phyloP scores from a whole-genome alignment of 2,888 invertebrate genomes.

The Alsophila aescularia region DNA sequence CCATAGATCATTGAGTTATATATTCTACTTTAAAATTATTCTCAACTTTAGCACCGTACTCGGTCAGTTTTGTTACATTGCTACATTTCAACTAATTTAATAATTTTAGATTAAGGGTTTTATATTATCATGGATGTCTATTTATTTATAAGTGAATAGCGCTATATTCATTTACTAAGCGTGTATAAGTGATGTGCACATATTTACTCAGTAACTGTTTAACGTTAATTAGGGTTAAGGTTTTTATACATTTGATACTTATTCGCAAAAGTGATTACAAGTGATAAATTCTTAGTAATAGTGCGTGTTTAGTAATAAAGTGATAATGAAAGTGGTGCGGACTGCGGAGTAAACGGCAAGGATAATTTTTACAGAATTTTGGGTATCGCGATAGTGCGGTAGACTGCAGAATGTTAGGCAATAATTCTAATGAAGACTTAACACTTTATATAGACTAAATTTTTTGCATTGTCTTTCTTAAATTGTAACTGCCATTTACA shows the following conservation, averaged over 20 bases:
- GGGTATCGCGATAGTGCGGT: conserved; percentile 55
- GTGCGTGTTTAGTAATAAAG: conserved; percentile 71
- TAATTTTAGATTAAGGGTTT: conserved; percentile 71
- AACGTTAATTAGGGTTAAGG: conserved; percentile 74
- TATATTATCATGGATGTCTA: conserved; percentile 78
- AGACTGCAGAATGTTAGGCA: conserved; percentile 64
- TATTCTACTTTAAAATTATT: conserved; percentile 6
- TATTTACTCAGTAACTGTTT: conserved; percentile 75
- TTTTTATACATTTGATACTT: conserved; percentile 84
- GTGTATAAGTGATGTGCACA: conserved; percentile 73
- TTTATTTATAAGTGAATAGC: conserved; percentile 76
- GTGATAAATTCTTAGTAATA: conserved; percentile 78
- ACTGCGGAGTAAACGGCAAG: conserved; percentile 75
- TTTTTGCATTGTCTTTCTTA: conserved; percentile 59
- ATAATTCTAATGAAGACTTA: conserved; percentile 80
- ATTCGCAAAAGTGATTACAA: conserved; percentile 79
- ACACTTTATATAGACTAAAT: conserved; percentile 74
- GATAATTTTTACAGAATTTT: conserved; percentile 40
- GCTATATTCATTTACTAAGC: conserved; percentile 70
- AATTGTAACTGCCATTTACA: conserved; percentile 77
- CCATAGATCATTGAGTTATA: conserved; percentile 66
- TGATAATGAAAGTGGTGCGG: conserved; percentile 70
- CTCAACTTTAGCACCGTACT: conserved; percentile 25
- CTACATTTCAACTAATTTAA: conserved; percentile 60
- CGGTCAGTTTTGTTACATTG: conserved; percentile 48